Evolutionary conservation across 2,888 invertebrate genomes (phyloP).

Genomic region (Gastrophysa polygoni): DNA sequence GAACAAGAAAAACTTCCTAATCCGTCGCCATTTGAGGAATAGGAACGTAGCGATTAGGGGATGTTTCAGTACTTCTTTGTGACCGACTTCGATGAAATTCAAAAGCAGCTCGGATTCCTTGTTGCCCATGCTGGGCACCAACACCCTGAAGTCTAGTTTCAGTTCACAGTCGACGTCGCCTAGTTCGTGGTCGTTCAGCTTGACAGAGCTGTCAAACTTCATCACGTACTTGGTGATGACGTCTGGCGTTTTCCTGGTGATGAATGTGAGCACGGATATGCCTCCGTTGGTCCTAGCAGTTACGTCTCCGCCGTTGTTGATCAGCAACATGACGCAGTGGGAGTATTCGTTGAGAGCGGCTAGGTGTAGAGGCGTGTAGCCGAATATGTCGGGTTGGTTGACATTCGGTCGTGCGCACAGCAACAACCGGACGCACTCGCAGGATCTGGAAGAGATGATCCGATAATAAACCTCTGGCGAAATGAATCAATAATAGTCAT

Average conservation of each 20-base stretch:
- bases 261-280: slow-evolving; percentile 79
- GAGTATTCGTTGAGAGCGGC: slow-evolving; percentile 85
- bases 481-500: too few species aligned
- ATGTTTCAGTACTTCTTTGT: slow-evolving; percentile 79
- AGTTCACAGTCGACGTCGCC: slow-evolving; percentile 87
- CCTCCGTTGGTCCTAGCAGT: slow-evolving; percentile 82
- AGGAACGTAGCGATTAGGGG: slow-evolving; percentile 85
- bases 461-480: too few species aligned
- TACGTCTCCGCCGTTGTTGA: slow-evolving; percentile 81
- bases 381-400: slow-evolving; percentile 78
- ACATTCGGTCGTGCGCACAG: slow-evolving; percentile 72
- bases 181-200: slow-evolving; percentile 79
- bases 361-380: slow-evolving; percentile 84
- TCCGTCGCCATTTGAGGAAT: slow-evolving; percentile 81
- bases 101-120: slow-evolving; percentile 76
- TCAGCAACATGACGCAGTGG: slow-evolving; percentile 72
- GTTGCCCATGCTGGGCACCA: slow-evolving; percentile 68
- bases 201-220: slow-evolving; percentile 77
- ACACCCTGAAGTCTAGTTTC: slow-evolving; percentile 68
- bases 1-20: slow-evolving; percentile 80
- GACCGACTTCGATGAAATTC: slow-evolving; percentile 80
- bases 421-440: slow-evolving; percentile 72
- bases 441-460: slow-evolving; percentile 71
- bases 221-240: slow-evolving; percentile 68
- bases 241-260: slow-evolving; percentile 83